phyloP scores from a whole-genome alignment of 2,888 invertebrate genomes.

The Parochlus steinenii region DNA sequence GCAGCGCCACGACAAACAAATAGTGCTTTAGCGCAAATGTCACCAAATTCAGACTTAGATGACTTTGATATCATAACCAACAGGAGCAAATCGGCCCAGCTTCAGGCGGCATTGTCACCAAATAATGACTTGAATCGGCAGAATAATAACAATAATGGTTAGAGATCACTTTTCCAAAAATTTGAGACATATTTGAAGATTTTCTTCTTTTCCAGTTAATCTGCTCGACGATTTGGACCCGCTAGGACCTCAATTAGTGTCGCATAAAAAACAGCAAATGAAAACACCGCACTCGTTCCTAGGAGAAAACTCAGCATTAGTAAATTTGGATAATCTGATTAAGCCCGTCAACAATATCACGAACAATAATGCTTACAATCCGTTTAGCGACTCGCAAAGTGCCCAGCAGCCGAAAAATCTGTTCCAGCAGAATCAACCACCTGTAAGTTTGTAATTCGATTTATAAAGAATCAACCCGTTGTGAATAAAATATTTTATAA shows the following conservation, averaged over 20 bases:
- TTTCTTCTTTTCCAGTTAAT: constrained; percentile 7
- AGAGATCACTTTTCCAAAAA: constrained; percentile 9
- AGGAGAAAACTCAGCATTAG: constrained; percentile 90
- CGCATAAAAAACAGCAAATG: constrained; percentile 21
- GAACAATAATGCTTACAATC: constrained; percentile 28
- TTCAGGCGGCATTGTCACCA: constrained; percentile 18
- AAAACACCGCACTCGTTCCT: constrained; percentile 93
- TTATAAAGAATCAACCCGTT: not conserved
- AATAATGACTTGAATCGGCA: constrained; percentile 17
- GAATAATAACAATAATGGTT: constrained; percentile 28
- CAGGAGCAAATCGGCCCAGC: constrained; percentile 37
- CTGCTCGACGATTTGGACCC: constrained; percentile 29
- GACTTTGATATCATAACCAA: constrained; percentile 78
- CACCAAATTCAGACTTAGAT: constrained; percentile 54
- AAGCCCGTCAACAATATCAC: constrained; percentile 34
- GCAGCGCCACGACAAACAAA: constrained; percentile 11
- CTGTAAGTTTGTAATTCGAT: constrained; percentile 19
- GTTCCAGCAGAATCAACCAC: constrained; percentile 37
- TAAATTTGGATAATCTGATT: constrained; percentile 94
- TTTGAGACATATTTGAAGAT: constrained; percentile 9
- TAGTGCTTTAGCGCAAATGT: constrained; percentile 16
- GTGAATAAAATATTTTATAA: not conserved
- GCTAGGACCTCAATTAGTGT: constrained; percentile 22
- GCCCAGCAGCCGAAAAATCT: constrained; percentile 27
- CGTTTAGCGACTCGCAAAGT: constrained; percentile 26